Percentiles rank a stretch among this genome's conserved stretches.
These are phyloP conservation scores for Dicyrtoma fusca DNA, from an alignment of 2,888 invertebrate species.

Conservation along the genomic window DNA sequence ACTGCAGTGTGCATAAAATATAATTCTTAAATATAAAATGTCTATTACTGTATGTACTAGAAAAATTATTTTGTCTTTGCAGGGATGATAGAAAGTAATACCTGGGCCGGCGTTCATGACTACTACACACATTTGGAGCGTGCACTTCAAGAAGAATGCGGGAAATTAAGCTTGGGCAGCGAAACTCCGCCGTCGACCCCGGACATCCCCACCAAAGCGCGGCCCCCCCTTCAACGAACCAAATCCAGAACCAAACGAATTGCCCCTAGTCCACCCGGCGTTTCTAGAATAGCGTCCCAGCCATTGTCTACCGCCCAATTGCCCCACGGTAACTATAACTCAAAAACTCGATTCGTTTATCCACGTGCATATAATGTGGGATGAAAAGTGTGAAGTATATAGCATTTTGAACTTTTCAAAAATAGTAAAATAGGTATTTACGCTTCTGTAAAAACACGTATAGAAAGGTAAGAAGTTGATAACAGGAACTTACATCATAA, in stretches of 20 bases:
- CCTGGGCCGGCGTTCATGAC: conserved; percentile 82
- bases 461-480: too few species aligned
- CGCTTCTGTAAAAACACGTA: too few species aligned
- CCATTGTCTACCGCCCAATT: not conserved
- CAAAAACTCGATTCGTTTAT: too few species aligned
- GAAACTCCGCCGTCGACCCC: conserved; percentile 50
- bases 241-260: not conserved
- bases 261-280: conserved; percentile 15
- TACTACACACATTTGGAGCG: conserved; percentile 72
- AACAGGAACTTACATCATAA: too few species aligned
- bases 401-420: too few species aligned
- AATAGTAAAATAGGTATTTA: too few species aligned
- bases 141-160: conserved; percentile 69
- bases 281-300: conserved; percentile 45
- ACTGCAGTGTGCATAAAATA: too few species aligned
- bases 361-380: too few species aligned
- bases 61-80: not conserved
- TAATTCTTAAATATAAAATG: too few species aligned
- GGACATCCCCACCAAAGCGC: conserved; percentile 65
- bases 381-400: too few species aligned
- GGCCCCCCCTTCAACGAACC: conserved; percentile 56
- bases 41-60: too few species aligned
- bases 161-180: conserved; percentile 43
- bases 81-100: conserved; percentile 90
- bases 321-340: conserved; percentile 10